phyloP scores from a whole-genome alignment of 2,888 invertebrate species.

The Pycnomerus fuliginosus region DNA sequence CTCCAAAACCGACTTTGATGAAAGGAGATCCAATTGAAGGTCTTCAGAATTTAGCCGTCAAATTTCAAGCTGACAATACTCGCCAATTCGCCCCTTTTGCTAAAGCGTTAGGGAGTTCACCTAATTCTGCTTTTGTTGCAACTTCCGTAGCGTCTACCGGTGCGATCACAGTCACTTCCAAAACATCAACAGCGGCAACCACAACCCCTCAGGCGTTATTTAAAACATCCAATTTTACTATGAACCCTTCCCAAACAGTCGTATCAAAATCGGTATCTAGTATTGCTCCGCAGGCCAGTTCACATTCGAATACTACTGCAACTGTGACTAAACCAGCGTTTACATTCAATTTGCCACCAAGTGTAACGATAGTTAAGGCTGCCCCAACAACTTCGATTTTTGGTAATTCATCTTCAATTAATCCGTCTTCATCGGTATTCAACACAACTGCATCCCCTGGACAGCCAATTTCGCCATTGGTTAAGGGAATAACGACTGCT shows the following conservation, averaged over 20 bases:
- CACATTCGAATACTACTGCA: too few species aligned
- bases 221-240: too few species aligned
- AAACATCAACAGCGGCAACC: neutral
- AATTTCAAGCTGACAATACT: constrained; percentile 12
- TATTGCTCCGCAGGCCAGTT: too few species aligned
- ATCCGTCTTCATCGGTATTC: neutral
- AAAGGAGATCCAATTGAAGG: constrained; percentile 11
- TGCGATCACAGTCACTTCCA: too few species aligned
- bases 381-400: constrained; percentile 1
- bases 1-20: constrained; percentile 26
- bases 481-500: neutral
- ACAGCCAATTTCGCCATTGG: constrained; percentile 2
- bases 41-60: constrained; percentile 17
- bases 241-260: too few species aligned
- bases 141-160: too few species aligned
- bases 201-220: too few species aligned
- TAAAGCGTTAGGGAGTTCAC: constrained; percentile 13
- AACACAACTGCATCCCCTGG: neutral
- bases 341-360: too few species aligned
- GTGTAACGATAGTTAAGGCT: too few species aligned
- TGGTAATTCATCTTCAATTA: neutral
- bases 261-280: too few species aligned
- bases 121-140: constrained; percentile 21
- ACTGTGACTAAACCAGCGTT: constrained; percentile 4
- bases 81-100: neutral